A percentile compares a stretch with the other conserved stretches of the same genome.
phyloP scores from a whole-genome alignment of 1,140 invertebrate species.

The Parapsyche elsis region DNA sequence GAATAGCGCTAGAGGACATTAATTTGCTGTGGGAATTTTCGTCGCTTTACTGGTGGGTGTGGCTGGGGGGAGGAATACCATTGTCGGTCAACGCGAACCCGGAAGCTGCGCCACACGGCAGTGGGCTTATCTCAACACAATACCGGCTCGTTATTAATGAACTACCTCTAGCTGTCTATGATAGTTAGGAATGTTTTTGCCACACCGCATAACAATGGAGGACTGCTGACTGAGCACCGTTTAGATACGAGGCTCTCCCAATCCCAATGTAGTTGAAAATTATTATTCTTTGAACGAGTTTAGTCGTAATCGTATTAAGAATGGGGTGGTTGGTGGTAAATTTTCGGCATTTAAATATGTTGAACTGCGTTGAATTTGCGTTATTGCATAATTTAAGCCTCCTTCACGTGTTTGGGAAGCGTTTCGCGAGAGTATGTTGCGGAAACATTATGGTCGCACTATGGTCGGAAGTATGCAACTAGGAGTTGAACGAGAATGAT shows the following conservation, averaged over 20 bases:
- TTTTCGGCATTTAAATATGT: constrained; percentile 15
- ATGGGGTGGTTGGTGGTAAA: background rate
- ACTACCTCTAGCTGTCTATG: constrained; percentile 42
- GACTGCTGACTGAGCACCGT: background rate
- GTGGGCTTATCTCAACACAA: constrained; percentile 51
- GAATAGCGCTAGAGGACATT: too few species aligned
- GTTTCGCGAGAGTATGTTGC: background rate
- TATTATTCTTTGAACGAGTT: constrained; percentile 10
- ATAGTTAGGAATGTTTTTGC: constrained; percentile 44
- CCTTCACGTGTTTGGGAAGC: constrained; percentile 4
- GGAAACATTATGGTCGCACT: constrained; percentile 17
- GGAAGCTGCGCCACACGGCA: constrained; percentile 38
- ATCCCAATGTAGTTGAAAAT: background rate
- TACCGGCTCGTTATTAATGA: constrained; percentile 53
- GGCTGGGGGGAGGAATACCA: background rate
- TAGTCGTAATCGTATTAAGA: too few species aligned
- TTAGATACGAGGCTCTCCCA: background rate
- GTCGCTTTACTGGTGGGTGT: background rate
- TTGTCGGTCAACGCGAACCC: constrained; percentile 29
- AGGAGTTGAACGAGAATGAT: constrained; percentile 18
- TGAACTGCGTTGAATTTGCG: background rate
- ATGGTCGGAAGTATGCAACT: constrained; percentile 42
- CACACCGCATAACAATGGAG: constrained; percentile 30
- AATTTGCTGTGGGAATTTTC: too few species aligned
- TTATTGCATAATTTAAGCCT: constrained; percentile 25